Percentiles rank a stretch among this genome's conserved stretches.
These are phyloP conservation scores for Toxotes jaculatrix DNA, from an alignment of 2,113 vertebrate genomes.

Conservation along the genomic window DNA sequence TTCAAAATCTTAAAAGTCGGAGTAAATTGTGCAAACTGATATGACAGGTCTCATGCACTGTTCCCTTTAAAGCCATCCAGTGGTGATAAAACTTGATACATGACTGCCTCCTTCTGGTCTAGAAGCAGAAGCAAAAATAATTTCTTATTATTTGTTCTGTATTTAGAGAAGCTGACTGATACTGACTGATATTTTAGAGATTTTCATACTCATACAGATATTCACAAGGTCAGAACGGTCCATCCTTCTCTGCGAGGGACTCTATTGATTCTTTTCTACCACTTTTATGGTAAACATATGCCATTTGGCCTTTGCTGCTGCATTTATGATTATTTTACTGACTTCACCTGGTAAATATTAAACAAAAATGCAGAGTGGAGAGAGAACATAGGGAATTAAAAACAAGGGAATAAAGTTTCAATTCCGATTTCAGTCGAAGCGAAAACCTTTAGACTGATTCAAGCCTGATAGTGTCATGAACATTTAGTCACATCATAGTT, in stretches of 20 bases:
- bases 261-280: too few species aligned
- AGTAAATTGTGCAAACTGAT: background rate
- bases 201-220: background rate
- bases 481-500: background rate
- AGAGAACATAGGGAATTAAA: too few species aligned
- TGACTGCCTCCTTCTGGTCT: slow-evolving; percentile 56
- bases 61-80: background rate
- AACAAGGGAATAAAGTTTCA: background rate
- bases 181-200: background rate
- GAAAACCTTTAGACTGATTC: background rate
- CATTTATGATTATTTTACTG: too few species aligned
- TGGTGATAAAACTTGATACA: background rate
- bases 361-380: too few species aligned
- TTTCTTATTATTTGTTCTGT: background rate
- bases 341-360: too few species aligned
- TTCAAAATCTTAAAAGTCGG: too few species aligned
- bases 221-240: background rate
- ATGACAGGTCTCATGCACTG: background rate
- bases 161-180: too few species aligned
- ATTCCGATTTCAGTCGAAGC: background rate
- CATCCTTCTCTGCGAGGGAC: too few species aligned
- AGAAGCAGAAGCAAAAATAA: background rate
- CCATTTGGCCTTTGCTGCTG: too few species aligned
- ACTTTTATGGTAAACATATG: too few species aligned
- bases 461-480: too few species aligned